Conservation (phyloP, 1,140 invertebrate species). For the Limonius californicus region DNA sequence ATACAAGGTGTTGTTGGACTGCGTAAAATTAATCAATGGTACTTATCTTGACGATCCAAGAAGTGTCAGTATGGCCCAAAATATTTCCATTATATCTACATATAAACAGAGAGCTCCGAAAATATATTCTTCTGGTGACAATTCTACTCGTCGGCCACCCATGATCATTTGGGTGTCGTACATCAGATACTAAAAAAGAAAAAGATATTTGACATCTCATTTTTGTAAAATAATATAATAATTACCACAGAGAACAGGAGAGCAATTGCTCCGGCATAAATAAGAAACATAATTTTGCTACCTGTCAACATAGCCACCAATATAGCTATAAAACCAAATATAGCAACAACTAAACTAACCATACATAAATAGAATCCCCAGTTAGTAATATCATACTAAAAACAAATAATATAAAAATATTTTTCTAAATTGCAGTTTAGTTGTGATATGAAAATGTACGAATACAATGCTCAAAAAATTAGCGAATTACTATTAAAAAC, state of each 20-base stretch:
- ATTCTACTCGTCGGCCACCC: constrained; percentile 31
- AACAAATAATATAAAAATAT: too few species aligned
- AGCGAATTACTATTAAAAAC: too few species aligned
- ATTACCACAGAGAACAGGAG: neutral
- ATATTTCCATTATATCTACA: constrained; percentile 37
- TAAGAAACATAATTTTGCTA: constrained; percentile 16
- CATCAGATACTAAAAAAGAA: constrained; percentile 26
- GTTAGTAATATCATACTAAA: constrained; percentile 28
- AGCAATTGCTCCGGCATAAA: constrained; percentile 14
- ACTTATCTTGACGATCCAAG: too few species aligned
- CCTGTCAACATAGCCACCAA: constrained; percentile 24
- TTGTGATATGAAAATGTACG: too few species aligned
- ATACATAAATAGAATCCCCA: constrained; percentile 30
- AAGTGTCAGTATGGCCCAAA: too few species aligned
- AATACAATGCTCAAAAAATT: too few species aligned
- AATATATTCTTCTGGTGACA: constrained; percentile 40
- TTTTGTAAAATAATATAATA: neutral
- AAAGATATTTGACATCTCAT: neutral
- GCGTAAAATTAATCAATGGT: too few species aligned
- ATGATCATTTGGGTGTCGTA: constrained; percentile 39
- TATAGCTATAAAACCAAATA: constrained; percentile 27
- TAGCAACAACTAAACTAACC: constrained; percentile 21
- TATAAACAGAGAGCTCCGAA: constrained; percentile 34
- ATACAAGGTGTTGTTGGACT: too few species aligned
- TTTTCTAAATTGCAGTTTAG: too few species aligned